These are phyloP conservation scores for Coenonympha arcania DNA, from an alignment of 2,888 invertebrate species.

Conservation along the genomic window DNA sequence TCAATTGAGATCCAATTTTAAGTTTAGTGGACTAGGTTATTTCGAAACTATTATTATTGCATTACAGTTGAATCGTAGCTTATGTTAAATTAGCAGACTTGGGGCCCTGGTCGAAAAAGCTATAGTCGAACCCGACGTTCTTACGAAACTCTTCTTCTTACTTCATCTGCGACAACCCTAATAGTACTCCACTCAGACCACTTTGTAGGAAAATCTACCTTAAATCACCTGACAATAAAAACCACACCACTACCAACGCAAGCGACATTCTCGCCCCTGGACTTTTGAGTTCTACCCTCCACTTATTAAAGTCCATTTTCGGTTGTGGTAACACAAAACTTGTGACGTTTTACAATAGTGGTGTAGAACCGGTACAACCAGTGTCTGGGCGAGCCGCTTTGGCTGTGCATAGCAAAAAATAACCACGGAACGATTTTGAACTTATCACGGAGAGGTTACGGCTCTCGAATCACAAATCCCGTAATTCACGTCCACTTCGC, in stretches of 20 bases:
- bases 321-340: background rate
- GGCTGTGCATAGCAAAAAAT: slow-evolving; percentile 58
- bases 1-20: too few species aligned
- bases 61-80: too few species aligned
- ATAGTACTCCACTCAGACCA: slow-evolving; percentile 23
- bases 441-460: slow-evolving; percentile 36
- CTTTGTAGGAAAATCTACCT: slow-evolving; percentile 33
- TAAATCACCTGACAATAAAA: slow-evolving; percentile 28
- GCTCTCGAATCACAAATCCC: slow-evolving; percentile 30
- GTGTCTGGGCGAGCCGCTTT: slow-evolving; percentile 51
- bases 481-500: background rate
- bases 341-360: slow-evolving; percentile 30
- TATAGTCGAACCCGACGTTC: too few species aligned
- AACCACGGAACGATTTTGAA: slow-evolving; percentile 42
- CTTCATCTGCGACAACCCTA: too few species aligned
- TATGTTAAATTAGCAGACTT: too few species aligned
- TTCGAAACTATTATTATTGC: too few species aligned
- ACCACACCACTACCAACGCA: slow-evolving; percentile 27
- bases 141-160: too few species aligned
- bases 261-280: background rate
- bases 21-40: too few species aligned
- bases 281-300: slow-evolving; percentile 9
- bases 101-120: too few species aligned
- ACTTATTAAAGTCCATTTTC: slow-evolving; percentile 28
- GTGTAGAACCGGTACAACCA: slow-evolving; percentile 56